Evolutionary conservation across 2,888 invertebrate genomes (phyloP).

Genomic region (Rutpela maculata): DNA sequence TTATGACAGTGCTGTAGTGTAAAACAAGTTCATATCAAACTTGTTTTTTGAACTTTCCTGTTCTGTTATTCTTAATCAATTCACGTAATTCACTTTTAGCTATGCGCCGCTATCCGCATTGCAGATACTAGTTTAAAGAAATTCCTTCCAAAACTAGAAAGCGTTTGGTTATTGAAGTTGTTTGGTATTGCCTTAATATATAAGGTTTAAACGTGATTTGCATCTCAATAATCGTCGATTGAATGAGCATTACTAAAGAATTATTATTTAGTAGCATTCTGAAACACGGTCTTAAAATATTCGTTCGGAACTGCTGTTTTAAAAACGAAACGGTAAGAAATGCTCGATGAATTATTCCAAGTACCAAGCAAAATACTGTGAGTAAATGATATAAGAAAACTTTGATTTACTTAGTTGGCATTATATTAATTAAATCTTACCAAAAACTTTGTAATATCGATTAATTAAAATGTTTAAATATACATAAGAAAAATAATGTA

Average conservation of each 20-base stretch:
- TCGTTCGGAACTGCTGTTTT: no score
- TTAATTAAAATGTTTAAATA: no score
- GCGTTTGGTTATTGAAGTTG: not conserved
- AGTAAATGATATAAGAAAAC: no score
- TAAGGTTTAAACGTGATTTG: not conserved
- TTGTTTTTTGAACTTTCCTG: slow-evolving; percentile 1
- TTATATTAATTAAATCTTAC: no score
- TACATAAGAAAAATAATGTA: no score
- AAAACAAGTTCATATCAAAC: slow-evolving; percentile 4
- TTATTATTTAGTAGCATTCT: not conserved
- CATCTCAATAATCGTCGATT: not conserved
- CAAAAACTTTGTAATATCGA: no score
- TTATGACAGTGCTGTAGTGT: slow-evolving; percentile 2
- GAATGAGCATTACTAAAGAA: not conserved
- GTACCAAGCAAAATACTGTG: no score
- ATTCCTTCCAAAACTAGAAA: slow-evolving; percentile 7
- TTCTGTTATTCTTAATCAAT: slow-evolving; percentile 7
- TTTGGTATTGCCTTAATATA: not conserved
- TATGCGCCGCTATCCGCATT: not conserved
- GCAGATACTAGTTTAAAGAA: slow-evolving; percentile 1
- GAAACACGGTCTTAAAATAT: no score
- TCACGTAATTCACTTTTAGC: slow-evolving; percentile 7
- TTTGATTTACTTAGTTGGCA: no score
- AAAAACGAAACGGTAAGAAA: no score
- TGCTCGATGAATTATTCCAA: no score